Percentiles rank a stretch among this genome's conserved stretches.
Evolutionary conservation across 2,113 vertebrate species (phyloP).

Genomic region (Eclectus roratus): DNA sequence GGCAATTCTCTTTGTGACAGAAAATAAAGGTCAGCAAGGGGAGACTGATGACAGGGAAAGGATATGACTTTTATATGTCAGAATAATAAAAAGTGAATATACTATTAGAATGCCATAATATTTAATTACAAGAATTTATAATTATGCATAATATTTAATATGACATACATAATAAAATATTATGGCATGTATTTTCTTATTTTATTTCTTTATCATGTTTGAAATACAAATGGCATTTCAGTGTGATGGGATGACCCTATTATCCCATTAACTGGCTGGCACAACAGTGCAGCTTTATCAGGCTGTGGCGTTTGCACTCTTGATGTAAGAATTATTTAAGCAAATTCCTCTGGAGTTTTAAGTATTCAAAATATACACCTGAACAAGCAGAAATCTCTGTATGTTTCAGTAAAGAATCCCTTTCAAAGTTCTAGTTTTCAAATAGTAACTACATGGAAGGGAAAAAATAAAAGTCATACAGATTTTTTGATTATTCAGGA

Average conservation of each 20-base stretch:
- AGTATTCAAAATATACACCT: background rate
- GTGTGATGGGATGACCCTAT: background rate
- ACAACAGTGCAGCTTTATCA: background rate
- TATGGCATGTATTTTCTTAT: background rate
- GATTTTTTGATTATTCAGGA: background rate
- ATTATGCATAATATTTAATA: background rate
- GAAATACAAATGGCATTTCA: background rate
- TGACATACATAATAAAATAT: background rate
- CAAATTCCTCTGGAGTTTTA: background rate
- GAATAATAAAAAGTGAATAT: background rate
- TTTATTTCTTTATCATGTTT: background rate
- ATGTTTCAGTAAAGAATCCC: background rate
- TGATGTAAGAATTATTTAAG: background rate
- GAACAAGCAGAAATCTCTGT: background rate
- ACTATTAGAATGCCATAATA: background rate
- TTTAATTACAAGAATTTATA: background rate
- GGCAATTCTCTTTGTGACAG: background rate
- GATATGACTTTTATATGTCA: background rate
- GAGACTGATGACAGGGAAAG: background rate
- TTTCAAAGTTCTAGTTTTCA: background rate
- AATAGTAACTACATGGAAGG: background rate
- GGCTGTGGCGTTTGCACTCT: background rate
- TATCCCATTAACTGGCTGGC: background rate
- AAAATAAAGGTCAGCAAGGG: background rate
- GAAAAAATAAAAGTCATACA: background rate